Conservation (phyloP, 2,888 invertebrate species). For the Amphipoea lucens region DNA sequence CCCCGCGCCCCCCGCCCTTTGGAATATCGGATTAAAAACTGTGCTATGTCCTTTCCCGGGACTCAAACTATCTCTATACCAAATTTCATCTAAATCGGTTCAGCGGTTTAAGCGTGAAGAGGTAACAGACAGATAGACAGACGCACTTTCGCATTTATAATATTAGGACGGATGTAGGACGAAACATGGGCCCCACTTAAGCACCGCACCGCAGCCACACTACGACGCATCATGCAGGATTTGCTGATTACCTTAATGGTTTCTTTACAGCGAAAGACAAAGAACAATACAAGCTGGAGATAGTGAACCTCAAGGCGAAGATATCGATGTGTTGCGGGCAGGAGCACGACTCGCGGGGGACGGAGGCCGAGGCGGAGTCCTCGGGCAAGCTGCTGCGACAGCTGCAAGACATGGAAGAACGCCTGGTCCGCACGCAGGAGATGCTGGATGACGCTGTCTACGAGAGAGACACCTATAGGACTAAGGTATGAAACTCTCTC, state of each 20-base stretch:
- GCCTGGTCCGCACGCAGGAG: constrained; percentile 86
- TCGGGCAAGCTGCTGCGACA: constrained; percentile 81
- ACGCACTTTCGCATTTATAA: too few species aligned
- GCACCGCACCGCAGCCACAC: not conserved
- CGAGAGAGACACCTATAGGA: constrained; percentile 87
- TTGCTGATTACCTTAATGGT: not conserved
- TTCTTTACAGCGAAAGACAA: constrained; percentile 82
- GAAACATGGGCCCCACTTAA: not conserved
- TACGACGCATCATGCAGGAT: not conserved
- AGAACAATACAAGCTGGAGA: constrained; percentile 83
- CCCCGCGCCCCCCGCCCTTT: too few species aligned
- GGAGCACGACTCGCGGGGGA: constrained; percentile 68
- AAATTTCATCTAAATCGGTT: too few species aligned
- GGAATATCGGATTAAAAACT: too few species aligned
- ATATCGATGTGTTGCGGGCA: constrained; percentile 82
- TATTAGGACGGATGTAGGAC: not conserved
- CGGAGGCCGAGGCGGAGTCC: constrained; percentile 69
- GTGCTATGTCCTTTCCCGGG: too few species aligned
- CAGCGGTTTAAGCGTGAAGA: too few species aligned
- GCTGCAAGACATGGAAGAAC: constrained; percentile 88
- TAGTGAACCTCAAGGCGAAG: constrained; percentile 81
- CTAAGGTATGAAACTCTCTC: constrained; percentile 77
- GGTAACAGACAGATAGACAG: too few species aligned
- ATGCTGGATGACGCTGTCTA: constrained; percentile 88
- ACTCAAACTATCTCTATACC: too few species aligned